A percentile compares a stretch with the other conserved stretches of the same genome.
Evolutionary conservation across 1,140 invertebrate species (phyloP).

Genomic region (Holotrichia oblita): DNA sequence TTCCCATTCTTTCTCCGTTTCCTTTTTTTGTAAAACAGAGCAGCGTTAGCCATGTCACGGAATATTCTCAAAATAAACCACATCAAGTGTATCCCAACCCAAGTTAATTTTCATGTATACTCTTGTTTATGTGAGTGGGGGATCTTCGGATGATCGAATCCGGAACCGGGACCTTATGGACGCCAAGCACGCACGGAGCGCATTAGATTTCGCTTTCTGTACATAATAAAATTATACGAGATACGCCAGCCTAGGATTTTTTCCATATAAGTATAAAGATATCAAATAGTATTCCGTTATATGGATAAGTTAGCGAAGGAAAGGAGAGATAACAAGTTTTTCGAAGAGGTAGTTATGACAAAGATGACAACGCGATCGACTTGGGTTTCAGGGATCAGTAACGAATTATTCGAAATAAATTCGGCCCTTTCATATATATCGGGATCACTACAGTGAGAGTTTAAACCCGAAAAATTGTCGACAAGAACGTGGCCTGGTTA

Average conservation of each 20-base stretch:
- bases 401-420: constrained; percentile 36
- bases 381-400: background rate
- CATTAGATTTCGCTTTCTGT: constrained; percentile 33
- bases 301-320: background rate
- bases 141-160: constrained; percentile 25
- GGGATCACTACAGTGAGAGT: constrained; percentile 19
- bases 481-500: constrained; percentile 13
- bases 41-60: background rate
- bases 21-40: background rate
- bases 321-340: background rate
- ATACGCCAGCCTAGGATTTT: background rate
- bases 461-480: constrained; percentile 30
- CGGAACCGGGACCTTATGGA: constrained; percentile 33
- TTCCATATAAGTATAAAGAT: constrained; percentile 32
- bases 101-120: constrained; percentile 26
- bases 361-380: background rate
- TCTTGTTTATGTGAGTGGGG: constrained; percentile 16
- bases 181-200: constrained; percentile 5
- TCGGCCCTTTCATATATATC: constrained; percentile 17
- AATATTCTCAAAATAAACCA: background rate
- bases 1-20: background rate
- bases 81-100: constrained; percentile 7
- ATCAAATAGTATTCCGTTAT: constrained; percentile 20
- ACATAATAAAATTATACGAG: constrained; percentile 37
- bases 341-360: background rate